Conservation (phyloP, 2,797 vertebrate species). For the Anguilla megastoma region DNA sequence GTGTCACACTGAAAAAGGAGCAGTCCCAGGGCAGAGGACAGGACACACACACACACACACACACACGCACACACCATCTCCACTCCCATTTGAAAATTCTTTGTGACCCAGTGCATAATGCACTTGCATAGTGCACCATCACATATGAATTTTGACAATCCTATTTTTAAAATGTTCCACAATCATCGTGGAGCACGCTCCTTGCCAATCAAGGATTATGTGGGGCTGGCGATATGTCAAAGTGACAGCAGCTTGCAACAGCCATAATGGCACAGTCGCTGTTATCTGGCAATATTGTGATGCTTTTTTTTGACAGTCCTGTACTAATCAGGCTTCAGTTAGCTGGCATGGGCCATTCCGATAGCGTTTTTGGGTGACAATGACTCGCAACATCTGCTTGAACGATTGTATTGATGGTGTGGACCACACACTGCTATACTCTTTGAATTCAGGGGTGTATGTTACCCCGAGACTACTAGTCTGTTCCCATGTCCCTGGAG, state of each 20-base stretch:
- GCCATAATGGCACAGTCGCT: constrained; percentile 54
- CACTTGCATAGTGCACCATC: constrained; percentile 43
- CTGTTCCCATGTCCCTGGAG: background rate
- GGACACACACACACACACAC: background rate
- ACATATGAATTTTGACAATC: constrained; percentile 38
- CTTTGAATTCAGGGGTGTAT: background rate
- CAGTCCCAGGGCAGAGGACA: background rate
- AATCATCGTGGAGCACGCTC: constrained; percentile 67
- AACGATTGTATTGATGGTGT: constrained; percentile 63
- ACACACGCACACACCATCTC: constrained; percentile 41
- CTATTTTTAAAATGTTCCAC: constrained; percentile 63
- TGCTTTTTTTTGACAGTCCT: constrained; percentile 64
- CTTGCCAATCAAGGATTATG: constrained; percentile 74
- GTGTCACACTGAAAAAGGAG: background rate
- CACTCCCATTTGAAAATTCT: background rate
- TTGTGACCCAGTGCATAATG: constrained; percentile 52
- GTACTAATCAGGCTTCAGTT: constrained; percentile 65
- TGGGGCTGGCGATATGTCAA: constrained; percentile 74
- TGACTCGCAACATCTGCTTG: constrained; percentile 55
- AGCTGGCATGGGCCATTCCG: constrained; percentile 65
- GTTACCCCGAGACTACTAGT: background rate
- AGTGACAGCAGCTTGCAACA: constrained; percentile 64
- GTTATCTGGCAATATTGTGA: constrained; percentile 69
- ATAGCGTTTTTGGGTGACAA: constrained; percentile 58
- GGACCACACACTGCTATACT: background rate